Percentiles rank a stretch among this genome's conserved stretches.
Evolutionary conservation across 2,888 invertebrate genomes (phyloP).

Genomic region (Neuroscelio doddi): DNA sequence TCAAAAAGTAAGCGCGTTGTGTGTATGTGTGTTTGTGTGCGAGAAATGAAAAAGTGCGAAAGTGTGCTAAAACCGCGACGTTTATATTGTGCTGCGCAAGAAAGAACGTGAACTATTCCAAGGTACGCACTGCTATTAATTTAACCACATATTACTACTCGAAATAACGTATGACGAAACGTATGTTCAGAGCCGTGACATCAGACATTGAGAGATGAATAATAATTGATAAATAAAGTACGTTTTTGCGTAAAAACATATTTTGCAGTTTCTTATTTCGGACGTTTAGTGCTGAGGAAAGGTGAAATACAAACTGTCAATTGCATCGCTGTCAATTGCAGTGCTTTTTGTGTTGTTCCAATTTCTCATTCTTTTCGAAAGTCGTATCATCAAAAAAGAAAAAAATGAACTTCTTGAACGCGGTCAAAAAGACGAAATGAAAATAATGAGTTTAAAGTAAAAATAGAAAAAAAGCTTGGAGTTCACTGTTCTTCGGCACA

Average conservation of each 20-base stretch:
- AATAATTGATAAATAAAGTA: slow-evolving; percentile 49
- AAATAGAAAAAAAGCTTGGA: slow-evolving; percentile 73
- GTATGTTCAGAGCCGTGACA: slow-evolving; percentile 64
- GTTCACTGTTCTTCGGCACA: slow-evolving; percentile 92
- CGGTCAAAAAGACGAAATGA: slow-evolving; percentile 22
- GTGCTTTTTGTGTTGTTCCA: slow-evolving; percentile 43
- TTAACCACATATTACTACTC: slow-evolving; percentile 68
- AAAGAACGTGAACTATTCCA: slow-evolving; percentile 73
- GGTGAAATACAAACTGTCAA: slow-evolving; percentile 68
- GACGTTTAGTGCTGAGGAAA: slow-evolving; percentile 73
- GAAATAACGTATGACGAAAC: slow-evolving; percentile 63
- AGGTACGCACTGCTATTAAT: slow-evolving; percentile 72
- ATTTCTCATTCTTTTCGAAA: slow-evolving; percentile 29
- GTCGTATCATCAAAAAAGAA: slow-evolving; percentile 13
- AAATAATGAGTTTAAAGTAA: too few relatives aligned
- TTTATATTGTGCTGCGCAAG: slow-evolving; percentile 73
- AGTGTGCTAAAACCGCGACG: slow-evolving; percentile 68
- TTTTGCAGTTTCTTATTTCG: slow-evolving; percentile 70
- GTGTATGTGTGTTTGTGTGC: slow-evolving; percentile 23
- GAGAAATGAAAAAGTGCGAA: slow-evolving; percentile 53
- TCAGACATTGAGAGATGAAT: slow-evolving; percentile 44
- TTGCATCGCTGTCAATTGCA: slow-evolving; percentile 47
- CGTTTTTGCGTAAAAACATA: slow-evolving; percentile 50
- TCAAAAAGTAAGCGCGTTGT: too few relatives aligned
- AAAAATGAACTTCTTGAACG: slow-evolving; percentile 20